phyloP scores from a whole-genome alignment of 2,113 vertebrate genomes.

The Sylvia atricapilla region DNA sequence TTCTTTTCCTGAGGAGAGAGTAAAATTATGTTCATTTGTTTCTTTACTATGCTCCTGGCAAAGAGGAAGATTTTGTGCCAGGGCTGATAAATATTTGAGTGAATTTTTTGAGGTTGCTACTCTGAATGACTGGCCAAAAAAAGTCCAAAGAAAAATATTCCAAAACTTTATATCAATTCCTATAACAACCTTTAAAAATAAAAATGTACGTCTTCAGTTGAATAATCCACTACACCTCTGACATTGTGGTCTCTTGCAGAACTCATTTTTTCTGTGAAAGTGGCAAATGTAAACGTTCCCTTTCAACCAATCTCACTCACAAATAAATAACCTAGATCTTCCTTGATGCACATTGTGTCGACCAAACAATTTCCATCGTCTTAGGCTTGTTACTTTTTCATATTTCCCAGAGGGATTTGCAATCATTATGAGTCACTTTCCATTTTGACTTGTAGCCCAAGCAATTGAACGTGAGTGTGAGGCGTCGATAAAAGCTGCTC shows the following conservation, averaged over 20 bases:
- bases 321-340: background rate
- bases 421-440: background rate
- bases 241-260: background rate
- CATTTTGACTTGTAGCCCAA: slow-evolving; percentile 6
- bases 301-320: background rate
- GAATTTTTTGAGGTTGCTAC: background rate
- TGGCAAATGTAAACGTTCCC: background rate
- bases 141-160: background rate
- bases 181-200: background rate
- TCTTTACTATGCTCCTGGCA: background rate
- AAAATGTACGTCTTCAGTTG: background rate
- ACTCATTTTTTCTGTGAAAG: background rate
- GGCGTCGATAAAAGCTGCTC: background rate
- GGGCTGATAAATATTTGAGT: background rate
- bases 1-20: slow-evolving; percentile 15
- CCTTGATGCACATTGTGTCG: background rate
- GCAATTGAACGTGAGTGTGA: background rate
- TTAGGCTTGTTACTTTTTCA: background rate
- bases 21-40: slow-evolving; percentile 10
- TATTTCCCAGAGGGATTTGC: slow-evolving; percentile 17
- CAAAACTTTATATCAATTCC: background rate
- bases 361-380: background rate
- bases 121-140: background rate
- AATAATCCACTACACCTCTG: background rate
- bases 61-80: slow-evolving; percentile 1